These are phyloP conservation scores for Spatulosminthurus flaviceps DNA, from an alignment of 2,888 invertebrate genomes.

Conservation along the genomic window DNA sequence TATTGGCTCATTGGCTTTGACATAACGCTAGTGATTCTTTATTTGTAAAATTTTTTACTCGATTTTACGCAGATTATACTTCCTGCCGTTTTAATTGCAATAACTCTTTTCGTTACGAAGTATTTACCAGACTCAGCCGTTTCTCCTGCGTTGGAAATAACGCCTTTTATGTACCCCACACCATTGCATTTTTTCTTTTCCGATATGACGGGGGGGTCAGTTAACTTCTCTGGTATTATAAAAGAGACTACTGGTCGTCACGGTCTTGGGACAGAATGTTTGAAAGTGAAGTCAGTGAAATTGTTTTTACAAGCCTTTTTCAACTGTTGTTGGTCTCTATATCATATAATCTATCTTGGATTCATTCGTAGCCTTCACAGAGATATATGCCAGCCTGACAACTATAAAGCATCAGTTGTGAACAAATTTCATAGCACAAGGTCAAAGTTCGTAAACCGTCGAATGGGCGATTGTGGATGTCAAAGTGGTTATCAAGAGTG, in stretches of 20 bases:
- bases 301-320: no score
- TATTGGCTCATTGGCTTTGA: no score
- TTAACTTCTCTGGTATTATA: background rate
- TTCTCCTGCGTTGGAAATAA: constrained; percentile 67
- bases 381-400: no score
- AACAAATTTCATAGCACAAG: no score
- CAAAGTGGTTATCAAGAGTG: constrained; percentile 34
- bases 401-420: no score
- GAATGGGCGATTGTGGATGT: constrained; percentile 43
- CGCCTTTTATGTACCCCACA: constrained; percentile 65
- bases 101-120: constrained; percentile 69
- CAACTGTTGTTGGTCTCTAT: no score
- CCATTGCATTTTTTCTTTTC: constrained; percentile 61
- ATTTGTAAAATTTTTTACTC: no score
- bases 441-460: constrained; percentile 9
- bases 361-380: no score
- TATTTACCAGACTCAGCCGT: constrained; percentile 67
- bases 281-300: constrained; percentile 17
- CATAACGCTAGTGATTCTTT: no score
- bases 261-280: constrained; percentile 68
- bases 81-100: constrained; percentile 70
- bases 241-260: constrained; percentile 65
- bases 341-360: no score
- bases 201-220: background rate
- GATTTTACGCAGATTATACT: constrained; percentile 68